These are phyloP conservation scores for Drosophila bocqueti DNA, from an alignment of 1,140 invertebrate genomes.

Conservation along the genomic window DNA sequence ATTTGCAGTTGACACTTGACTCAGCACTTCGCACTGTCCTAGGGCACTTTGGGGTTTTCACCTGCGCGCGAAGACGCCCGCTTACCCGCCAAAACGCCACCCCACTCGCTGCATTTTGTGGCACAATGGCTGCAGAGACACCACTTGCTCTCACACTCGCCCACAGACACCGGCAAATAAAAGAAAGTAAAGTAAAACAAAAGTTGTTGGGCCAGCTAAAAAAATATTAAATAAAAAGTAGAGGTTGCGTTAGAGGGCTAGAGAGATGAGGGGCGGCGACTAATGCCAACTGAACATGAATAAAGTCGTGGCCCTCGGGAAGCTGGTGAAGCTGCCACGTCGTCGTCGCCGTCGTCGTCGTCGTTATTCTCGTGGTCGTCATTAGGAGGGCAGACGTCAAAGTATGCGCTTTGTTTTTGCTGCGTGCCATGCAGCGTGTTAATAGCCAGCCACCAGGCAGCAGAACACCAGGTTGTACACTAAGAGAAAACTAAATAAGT, in stretches of 20 bases:
- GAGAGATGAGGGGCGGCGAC: conserved; percentile 39
- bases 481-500: too few species aligned
- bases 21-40: conserved; percentile 83
- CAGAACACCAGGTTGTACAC: conserved; percentile 7
- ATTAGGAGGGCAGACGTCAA: conserved; percentile 82
- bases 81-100: conserved; percentile 3
- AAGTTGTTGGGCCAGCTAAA: conserved; percentile 26
- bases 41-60: conserved; percentile 82
- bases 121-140: conserved; percentile 58
- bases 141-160: conserved; percentile 20
- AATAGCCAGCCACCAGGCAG: conserved; percentile 62
- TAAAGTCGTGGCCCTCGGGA: conserved; percentile 67
- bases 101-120: conserved; percentile 47
- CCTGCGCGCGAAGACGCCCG: conserved; percentile 52
- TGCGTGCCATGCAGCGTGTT: conserved; percentile 66
- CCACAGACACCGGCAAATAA: conserved; percentile 35
- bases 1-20: conserved; percentile 84
- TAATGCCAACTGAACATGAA: conserved; percentile 76
- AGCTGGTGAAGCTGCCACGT: conserved; percentile 33
- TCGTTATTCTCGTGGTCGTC: conserved; percentile 77
- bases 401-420: conserved; percentile 72
- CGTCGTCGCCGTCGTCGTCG: conserved; percentile 38
- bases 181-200: conserved; percentile 63
- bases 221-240: conserved; percentile 25
- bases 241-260: conserved; percentile 7